Conservation (phyloP, 2,797 vertebrate genomes). For the Lophotriccus pileatus region DNA sequence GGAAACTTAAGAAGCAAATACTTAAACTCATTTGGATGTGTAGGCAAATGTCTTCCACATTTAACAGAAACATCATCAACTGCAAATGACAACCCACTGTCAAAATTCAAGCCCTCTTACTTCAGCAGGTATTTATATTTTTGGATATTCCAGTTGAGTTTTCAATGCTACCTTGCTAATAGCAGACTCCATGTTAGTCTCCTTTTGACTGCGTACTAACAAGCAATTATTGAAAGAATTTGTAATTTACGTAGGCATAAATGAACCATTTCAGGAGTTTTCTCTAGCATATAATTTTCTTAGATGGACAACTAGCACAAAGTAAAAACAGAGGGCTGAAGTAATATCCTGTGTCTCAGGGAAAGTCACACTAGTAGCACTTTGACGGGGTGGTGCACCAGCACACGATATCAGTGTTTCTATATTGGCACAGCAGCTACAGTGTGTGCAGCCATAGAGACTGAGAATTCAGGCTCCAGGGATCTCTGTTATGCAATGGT, state of each 20-base stretch:
- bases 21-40: background rate
- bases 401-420: background rate
- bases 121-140: background rate
- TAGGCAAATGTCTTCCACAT: background rate
- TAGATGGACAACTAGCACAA: background rate
- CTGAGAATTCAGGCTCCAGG: conserved; percentile 36
- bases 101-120: background rate
- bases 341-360: background rate
- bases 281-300: background rate
- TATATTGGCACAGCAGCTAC: conserved; percentile 23
- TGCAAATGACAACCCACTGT: background rate
- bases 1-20: background rate
- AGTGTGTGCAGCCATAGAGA: conserved; percentile 45
- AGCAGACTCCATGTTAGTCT: background rate
- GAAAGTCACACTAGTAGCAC: conserved; percentile 4
- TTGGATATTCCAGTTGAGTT: background rate
- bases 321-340: background rate
- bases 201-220: background rate
- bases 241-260: background rate
- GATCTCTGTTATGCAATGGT: conserved; percentile 58
- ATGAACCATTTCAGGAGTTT: background rate
- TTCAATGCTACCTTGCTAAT: background rate
- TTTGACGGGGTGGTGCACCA: background rate
- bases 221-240: background rate
- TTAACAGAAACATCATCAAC: background rate